Evolutionary conservation across 2,797 vertebrate species (phyloP).

Genomic region (Falco peregrinus): DNA sequence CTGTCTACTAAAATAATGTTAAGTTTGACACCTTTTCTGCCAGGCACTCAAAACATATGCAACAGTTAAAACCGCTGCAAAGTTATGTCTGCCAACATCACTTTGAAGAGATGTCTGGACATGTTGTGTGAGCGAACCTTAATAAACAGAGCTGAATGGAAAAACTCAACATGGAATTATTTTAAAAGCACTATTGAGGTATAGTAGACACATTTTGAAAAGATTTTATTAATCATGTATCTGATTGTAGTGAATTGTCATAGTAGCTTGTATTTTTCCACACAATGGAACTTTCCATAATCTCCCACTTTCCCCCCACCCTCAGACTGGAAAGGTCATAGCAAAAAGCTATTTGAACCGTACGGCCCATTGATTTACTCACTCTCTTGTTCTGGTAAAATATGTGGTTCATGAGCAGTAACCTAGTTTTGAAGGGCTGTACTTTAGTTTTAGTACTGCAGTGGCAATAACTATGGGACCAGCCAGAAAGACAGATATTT

Average conservation of each 20-base stretch:
- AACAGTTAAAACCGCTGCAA: neutral
- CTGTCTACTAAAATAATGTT: neutral
- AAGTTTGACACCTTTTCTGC: neutral
- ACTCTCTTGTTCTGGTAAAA: neutral
- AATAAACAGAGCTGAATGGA: neutral
- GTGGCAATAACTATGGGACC: neutral
- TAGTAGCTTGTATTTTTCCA: neutral
- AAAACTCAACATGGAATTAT: neutral
- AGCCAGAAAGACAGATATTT: neutral
- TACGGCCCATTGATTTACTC: neutral
- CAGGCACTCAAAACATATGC: neutral
- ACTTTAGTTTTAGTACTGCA: neutral
- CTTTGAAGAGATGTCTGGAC: neutral
- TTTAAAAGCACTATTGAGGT: neutral
- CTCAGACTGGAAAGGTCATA: neutral
- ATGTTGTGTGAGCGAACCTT: neutral
- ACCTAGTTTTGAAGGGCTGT: neutral
- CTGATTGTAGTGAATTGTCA: neutral
- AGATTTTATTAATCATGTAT: neutral
- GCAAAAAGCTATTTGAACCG: neutral
- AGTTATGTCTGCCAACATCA: neutral
- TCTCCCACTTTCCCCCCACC: neutral
- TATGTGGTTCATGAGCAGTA: neutral
- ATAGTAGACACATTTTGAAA: neutral
- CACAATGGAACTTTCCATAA: neutral